Evolutionary conservation across 2,113 vertebrate species (phyloP).

Genomic region (Otus sunia): DNA sequence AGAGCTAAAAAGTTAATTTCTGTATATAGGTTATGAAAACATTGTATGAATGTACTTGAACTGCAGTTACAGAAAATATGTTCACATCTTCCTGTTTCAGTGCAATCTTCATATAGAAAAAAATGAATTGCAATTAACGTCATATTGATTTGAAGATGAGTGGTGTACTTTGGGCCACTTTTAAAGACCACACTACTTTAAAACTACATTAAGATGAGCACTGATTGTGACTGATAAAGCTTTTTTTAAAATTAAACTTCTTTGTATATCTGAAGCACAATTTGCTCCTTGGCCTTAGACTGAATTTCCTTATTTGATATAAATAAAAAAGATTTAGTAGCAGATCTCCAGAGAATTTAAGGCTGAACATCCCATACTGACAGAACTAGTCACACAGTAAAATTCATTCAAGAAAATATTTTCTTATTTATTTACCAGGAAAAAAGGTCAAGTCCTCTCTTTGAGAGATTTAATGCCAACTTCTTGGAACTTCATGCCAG

Average conservation of each 20-base stretch:
- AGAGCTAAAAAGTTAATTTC: neutral
- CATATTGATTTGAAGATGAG: neutral
- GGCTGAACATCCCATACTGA: neutral
- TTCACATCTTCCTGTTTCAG: neutral
- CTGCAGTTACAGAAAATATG: neutral
- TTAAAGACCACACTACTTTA: neutral
- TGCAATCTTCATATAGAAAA: neutral
- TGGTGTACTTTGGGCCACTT: rapidly evolving
- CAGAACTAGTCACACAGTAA: neutral
- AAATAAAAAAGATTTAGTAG: neutral
- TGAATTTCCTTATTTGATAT: neutral
- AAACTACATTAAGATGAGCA: neutral
- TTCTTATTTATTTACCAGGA: neutral
- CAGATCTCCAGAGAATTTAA: neutral
- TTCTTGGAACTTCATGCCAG: neutral
- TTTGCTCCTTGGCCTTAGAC: neutral
- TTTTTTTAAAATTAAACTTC: neutral
- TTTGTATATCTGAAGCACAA: neutral
- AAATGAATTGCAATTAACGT: neutral
- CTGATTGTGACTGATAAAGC: neutral
- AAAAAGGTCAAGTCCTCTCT: neutral
- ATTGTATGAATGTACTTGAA: neutral
- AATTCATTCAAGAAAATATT: neutral
- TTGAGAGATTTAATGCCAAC: neutral
- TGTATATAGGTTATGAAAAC: neutral